Conservation (phyloP, 2,888 invertebrate species). For the Maniola hyperantus region DNA sequence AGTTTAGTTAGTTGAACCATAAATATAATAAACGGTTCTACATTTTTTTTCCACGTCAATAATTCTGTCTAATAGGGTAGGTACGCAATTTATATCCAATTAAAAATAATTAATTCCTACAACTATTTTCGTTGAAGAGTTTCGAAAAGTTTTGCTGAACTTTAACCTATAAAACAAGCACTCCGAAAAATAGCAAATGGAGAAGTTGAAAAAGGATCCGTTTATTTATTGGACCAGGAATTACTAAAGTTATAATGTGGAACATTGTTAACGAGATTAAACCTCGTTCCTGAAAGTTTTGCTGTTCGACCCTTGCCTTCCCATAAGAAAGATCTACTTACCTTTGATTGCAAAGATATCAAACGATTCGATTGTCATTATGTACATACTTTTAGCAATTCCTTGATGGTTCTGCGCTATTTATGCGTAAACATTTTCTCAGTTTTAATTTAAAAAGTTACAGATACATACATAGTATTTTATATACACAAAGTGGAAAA, state of each 20-base stretch:
- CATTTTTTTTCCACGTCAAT: not conserved
- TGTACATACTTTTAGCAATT: not conserved
- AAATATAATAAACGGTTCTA: not conserved
- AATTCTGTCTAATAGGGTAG: not conserved
- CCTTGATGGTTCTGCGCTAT: not conserved
- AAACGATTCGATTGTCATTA: not conserved
- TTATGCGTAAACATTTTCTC: too few species aligned
- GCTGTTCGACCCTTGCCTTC: not conserved
- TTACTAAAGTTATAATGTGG: slow-evolving; percentile 3
- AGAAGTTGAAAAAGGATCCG: not conserved
- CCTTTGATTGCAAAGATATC: not conserved
- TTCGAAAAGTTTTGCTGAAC: not conserved
- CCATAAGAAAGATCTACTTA: not conserved
- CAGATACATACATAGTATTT: too few species aligned
- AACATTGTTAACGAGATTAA: slow-evolving; percentile 7
- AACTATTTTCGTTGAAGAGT: not conserved
- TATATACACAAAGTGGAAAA: too few species aligned
- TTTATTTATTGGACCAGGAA: slow-evolving; percentile 2
- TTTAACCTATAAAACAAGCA: too few species aligned
- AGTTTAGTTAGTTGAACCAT: not conserved
- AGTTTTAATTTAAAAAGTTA: too few species aligned
- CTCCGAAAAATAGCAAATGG: not conserved
- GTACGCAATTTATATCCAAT: not conserved
- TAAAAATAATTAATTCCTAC: not conserved
- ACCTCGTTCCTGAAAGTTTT: not conserved